Conservation (phyloP, 2,797 vertebrate genomes). For the Neostethus bicornis region DNA sequence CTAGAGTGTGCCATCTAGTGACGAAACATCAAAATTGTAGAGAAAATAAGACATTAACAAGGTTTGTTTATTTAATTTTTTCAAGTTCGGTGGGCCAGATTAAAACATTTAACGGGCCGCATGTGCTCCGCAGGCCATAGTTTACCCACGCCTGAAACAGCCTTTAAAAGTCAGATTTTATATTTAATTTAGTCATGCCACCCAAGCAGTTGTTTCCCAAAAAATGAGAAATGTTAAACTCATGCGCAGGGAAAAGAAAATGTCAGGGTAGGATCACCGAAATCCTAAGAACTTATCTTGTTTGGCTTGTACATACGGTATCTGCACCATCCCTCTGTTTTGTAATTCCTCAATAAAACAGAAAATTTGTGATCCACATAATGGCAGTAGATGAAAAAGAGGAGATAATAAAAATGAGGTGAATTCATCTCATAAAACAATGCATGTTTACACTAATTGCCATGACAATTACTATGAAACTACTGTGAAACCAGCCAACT, state of each 20-base stretch:
- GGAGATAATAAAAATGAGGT: not conserved
- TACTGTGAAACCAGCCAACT: not conserved
- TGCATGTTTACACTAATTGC: constrained; percentile 3
- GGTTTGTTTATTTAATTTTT: too few species aligned
- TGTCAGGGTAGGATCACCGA: constrained; percentile 33
- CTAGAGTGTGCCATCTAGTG: too few species aligned
- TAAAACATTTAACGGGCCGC: too few species aligned
- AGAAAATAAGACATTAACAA: too few species aligned
- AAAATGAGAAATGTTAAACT: constrained; percentile 37
- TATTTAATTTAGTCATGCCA: constrained; percentile 15
- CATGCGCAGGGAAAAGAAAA: constrained; percentile 26
- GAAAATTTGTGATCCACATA: constrained; percentile 11
- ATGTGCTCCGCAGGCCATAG: too few species aligned
- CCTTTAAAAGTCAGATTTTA: constrained; percentile 17
- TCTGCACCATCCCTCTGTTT: not conserved
- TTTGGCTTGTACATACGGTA: not conserved
- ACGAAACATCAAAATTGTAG: too few species aligned
- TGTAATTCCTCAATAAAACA: not conserved
- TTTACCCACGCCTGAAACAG: too few species aligned
- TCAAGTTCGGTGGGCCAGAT: too few species aligned
- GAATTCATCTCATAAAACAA: not conserved
- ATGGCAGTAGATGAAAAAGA: constrained; percentile 12
- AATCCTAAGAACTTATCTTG: constrained; percentile 28
- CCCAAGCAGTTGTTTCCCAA: constrained; percentile 10
- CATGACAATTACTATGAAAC: constrained; percentile 11